Base-by-base conservation (phyloP, 2,113 vertebrate species). In the Halichoeres trimaculatus region DNA sequence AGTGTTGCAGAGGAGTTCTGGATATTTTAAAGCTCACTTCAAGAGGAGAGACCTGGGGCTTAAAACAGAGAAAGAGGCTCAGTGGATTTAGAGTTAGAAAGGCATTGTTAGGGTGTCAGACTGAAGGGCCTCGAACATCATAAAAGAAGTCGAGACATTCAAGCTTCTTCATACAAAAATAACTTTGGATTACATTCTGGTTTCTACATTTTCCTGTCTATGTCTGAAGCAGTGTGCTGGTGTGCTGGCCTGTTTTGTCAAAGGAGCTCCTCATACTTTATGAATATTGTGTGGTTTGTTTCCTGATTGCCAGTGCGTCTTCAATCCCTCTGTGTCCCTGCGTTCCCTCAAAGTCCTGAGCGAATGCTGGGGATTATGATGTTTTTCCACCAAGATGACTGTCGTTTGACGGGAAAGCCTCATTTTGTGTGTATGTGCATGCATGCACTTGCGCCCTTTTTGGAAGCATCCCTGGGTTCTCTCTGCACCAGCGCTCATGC, bases 351-450 rank as follows among this genome's bases (percentile, higher is more conserved):
- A 81, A 81, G 71, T 88, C 78, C 82, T 47, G 45, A 40, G n/a
- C 80, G 81, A 90, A 87, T 88, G 68, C 83, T 77, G 71, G 59
- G 10, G 41, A n/a, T 93, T 89, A 92, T 88, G 56, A 0, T 61
- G 70, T 76, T 91, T 93, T 93, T 93, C 91, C 91, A 90, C 53
- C 23, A 7, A 62, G 84, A 82, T 56, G 87, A 89, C 86, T 85
- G 88, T 92, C 83, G 63, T 77, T 80, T 41, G 91, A 86, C 85
- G 80, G 86, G 91, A 90, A 92, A 79, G 71, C 80, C 35, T 26
- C 80, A 45, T 69, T 9, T 66, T 20, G 61, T 81, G 84, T 80
- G 77, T 85, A 50, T 11, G 82, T 87, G 78, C 16, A 11, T 78
- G 79, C 41, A 5, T 40, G 57, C 75, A 50, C 74, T 76, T 80